Percentiles rank a stretch among this genome's conserved stretches.
Conservation (phyloP, 2,113 vertebrate species). For the Oryzias javanicus region DNA sequence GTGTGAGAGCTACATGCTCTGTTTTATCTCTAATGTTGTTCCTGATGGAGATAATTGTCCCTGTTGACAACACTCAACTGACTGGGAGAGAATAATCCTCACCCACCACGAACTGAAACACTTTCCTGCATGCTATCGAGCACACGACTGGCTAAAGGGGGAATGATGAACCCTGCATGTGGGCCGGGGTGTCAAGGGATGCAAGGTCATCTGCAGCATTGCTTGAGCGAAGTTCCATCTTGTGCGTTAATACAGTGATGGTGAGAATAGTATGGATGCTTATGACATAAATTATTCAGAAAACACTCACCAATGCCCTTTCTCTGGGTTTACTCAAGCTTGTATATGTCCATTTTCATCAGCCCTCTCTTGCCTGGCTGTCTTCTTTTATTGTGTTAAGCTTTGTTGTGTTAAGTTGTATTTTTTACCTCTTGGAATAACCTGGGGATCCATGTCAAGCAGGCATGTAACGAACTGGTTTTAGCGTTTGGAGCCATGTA, state of each 20-base stretch:
- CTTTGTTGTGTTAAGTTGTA: conserved; percentile 37
- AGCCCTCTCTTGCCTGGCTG: conserved; percentile 4
- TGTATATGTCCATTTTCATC: conserved; percentile 9
- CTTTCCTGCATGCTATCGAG: conserved; percentile 32
- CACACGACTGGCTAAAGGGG: conserved; percentile 16
- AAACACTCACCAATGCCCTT: conserved; percentile 3
- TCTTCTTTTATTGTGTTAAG: conserved; percentile 22
- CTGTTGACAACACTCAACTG: conserved; percentile 26
- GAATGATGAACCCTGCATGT: conserved; percentile 25
- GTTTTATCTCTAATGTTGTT: conserved; percentile 24
- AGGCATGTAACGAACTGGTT: conserved; percentile 35
- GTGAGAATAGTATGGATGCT: conserved; percentile 22
- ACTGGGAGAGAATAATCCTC: conserved; percentile 32
- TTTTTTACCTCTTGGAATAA: conserved; percentile 36
- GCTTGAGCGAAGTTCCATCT: conserved; percentile 5
- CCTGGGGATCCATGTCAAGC: conserved; percentile 53
- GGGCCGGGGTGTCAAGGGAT: background rate
- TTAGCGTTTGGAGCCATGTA: conserved; percentile 64
- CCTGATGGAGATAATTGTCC: conserved; percentile 32
- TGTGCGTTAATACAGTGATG: conserved; percentile 19
- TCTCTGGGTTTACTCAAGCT: conserved; percentile 19
- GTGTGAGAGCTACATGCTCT: conserved; percentile 8
- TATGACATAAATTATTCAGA: conserved; percentile 35
- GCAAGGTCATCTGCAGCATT: conserved; percentile 4
- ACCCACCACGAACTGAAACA: conserved; percentile 19